phyloP scores from a whole-genome alignment of 2,113 vertebrate genomes.

The Rousettus leschenaultii region DNA sequence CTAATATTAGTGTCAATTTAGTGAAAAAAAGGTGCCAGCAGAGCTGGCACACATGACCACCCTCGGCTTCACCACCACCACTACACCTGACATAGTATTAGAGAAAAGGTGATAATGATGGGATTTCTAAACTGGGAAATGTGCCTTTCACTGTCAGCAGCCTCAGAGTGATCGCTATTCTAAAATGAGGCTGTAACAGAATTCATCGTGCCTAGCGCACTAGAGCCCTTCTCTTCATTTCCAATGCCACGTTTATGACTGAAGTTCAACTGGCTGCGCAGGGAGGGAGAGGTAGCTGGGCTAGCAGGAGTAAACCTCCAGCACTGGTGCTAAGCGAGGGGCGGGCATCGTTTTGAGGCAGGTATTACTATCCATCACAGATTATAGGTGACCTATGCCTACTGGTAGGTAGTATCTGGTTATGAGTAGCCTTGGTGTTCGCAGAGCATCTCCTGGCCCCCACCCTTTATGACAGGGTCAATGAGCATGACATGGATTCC shows the following conservation, averaged over 20 bases:
- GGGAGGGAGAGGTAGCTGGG: not conserved
- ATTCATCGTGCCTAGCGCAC: not conserved
- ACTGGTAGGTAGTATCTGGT: not conserved
- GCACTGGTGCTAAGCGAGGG: accelerated
- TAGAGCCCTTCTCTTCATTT: not conserved
- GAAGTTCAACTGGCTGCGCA: not conserved
- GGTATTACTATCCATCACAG: not conserved
- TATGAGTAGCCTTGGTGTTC: not conserved
- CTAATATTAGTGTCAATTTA: not conserved
- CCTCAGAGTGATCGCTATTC: not conserved
- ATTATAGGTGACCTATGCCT: not conserved
- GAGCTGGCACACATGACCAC: not conserved
- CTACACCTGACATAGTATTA: not conserved
- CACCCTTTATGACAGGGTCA: not conserved
- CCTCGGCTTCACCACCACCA: too few species aligned
- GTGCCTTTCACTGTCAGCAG: not conserved
- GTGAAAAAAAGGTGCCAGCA: not conserved
- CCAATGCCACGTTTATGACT: not conserved
- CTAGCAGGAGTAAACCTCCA: not conserved
- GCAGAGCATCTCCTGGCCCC: not conserved
- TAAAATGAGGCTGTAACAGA: not conserved
- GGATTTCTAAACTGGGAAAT: not conserved
- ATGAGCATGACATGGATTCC: accelerated
- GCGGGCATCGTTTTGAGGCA: not conserved
- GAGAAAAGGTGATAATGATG: not conserved